Evolutionary conservation across 2,888 invertebrate species (phyloP).

Genomic region (Bugula neritina): DNA sequence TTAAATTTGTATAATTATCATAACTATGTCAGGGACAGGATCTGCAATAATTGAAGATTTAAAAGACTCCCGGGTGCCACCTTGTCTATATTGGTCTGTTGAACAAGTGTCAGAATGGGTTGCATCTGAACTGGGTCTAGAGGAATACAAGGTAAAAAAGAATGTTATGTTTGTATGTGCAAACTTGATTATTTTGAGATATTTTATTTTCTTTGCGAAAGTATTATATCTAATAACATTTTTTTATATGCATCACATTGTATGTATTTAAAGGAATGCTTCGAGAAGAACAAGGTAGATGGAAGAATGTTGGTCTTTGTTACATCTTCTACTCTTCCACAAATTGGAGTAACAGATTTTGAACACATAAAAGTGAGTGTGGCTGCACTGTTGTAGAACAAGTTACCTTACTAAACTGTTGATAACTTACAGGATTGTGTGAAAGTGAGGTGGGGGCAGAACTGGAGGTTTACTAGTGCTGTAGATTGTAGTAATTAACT

Average conservation of each 20-base stretch:
- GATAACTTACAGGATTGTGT: too few relatives aligned
- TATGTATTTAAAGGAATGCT: constrained; percentile 40
- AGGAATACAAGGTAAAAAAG: constrained; percentile 39
- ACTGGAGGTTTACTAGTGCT: too few relatives aligned
- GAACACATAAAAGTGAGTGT: constrained; percentile 44
- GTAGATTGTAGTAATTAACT: too few relatives aligned
- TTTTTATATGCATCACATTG: too few relatives aligned
- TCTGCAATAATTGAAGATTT: constrained; percentile 37
- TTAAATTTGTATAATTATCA: too few relatives aligned
- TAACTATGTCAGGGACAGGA: neutral
- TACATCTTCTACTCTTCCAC: constrained; percentile 43
- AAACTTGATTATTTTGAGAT: too few relatives aligned
- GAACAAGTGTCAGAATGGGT: constrained; percentile 47
- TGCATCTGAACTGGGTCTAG: constrained; percentile 41
- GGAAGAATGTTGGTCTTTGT: constrained; percentile 40
- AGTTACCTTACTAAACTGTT: too few relatives aligned
- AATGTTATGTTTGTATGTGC: too few relatives aligned
- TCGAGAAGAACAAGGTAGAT: constrained; percentile 41
- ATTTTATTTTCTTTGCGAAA: too few relatives aligned
- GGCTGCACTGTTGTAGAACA: neutral
- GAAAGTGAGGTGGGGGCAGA: too few relatives aligned
- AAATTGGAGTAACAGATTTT: constrained; percentile 47
- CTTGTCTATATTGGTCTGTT: constrained; percentile 42
- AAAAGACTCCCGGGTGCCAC: constrained; percentile 45
- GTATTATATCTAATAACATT: too few relatives aligned